Percentiles rank a stretch among this genome's conserved stretches.
Conservation (phyloP, 1,140 invertebrate species). For the Drosophila lowei region DNA sequence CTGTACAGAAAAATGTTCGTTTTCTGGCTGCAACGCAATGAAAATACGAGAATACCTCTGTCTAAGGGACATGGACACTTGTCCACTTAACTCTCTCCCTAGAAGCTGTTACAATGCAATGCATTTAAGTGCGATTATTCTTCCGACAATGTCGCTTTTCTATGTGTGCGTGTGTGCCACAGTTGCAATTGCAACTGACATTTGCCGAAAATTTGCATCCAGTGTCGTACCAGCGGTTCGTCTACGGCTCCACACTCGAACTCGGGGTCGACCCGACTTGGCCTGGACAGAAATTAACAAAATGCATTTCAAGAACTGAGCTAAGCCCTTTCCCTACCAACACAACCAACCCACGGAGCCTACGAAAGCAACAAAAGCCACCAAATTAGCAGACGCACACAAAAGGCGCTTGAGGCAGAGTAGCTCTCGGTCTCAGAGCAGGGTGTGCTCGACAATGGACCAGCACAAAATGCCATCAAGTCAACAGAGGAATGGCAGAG, state of each 20-base stretch:
- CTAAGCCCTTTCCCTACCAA: slow-evolving; percentile 1
- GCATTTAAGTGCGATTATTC: slow-evolving; percentile 58
- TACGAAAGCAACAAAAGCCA: slow-evolving; percentile 60
- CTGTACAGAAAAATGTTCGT: neutral
- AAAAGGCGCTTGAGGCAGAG: slow-evolving; percentile 34
- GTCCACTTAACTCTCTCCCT: slow-evolving; percentile 4
- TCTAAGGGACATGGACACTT: slow-evolving; percentile 9
- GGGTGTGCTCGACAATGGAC: slow-evolving; percentile 42
- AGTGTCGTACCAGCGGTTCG: neutral
- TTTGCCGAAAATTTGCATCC: slow-evolving; percentile 27
- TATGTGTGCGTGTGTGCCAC: slow-evolving; percentile 15
- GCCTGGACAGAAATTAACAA: slow-evolving; percentile 41
- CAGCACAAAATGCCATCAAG: slow-evolving; percentile 59
- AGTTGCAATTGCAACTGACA: slow-evolving; percentile 29
- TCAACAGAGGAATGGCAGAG: slow-evolving; percentile 15
- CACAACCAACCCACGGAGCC: too few species aligned
- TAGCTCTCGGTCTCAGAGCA: slow-evolving; percentile 3
- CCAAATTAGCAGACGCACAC: slow-evolving; percentile 74
- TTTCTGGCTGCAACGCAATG: slow-evolving; percentile 27
- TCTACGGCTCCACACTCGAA: neutral
- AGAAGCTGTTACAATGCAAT: slow-evolving; percentile 40
- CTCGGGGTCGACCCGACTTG: slow-evolving; percentile 15
- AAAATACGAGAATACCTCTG: slow-evolving; percentile 29
- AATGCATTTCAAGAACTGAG: slow-evolving; percentile 39
- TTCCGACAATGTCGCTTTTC: slow-evolving; percentile 36